phyloP scores from a whole-genome alignment of 1,140 invertebrate species.

The Anagrus nilaparvatae region DNA sequence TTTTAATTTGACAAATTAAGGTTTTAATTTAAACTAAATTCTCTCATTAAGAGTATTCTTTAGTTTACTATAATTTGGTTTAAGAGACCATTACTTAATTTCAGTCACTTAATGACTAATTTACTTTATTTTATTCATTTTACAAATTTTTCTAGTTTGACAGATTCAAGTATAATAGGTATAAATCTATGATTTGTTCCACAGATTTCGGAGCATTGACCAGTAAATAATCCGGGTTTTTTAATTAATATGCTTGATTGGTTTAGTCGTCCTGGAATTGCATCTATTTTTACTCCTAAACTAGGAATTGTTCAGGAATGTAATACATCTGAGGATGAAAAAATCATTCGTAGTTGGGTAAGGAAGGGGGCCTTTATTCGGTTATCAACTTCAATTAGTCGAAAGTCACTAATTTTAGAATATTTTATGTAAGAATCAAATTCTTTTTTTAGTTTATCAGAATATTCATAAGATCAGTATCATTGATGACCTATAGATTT shows the following conservation, averaged over 20 bases:
- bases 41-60: too few relatives aligned
- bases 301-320: slow-evolving; percentile 56
- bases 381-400: slow-evolving; percentile 53
- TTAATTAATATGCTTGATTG: slow-evolving; percentile 47
- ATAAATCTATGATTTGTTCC: slow-evolving; percentile 66
- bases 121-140: slow-evolving; percentile 50
- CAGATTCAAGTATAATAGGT: slow-evolving; percentile 56
- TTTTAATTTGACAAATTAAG: too few relatives aligned
- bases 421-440: slow-evolving; percentile 54
- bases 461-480: slow-evolving; percentile 36
- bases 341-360: slow-evolving; percentile 46
- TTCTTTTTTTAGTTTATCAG: slow-evolving; percentile 46
- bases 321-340: slow-evolving; percentile 56
- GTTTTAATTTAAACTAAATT: slow-evolving; percentile 42
- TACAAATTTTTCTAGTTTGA: slow-evolving; percentile 43
- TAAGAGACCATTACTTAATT: slow-evolving; percentile 48
- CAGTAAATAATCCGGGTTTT: slow-evolving; percentile 44
- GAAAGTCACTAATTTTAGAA: slow-evolving; percentile 12
- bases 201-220: slow-evolving; percentile 72
- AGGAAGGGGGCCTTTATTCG: slow-evolving; percentile 26
- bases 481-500: slow-evolving; percentile 56
- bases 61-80: too few relatives aligned
- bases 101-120: slow-evolving; percentile 49
- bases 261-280: slow-evolving; percentile 56
- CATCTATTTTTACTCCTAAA: slow-evolving; percentile 55